These are phyloP conservation scores for Furcula furcula DNA, from an alignment of 2,888 invertebrate genomes.

Conservation along the genomic window DNA sequence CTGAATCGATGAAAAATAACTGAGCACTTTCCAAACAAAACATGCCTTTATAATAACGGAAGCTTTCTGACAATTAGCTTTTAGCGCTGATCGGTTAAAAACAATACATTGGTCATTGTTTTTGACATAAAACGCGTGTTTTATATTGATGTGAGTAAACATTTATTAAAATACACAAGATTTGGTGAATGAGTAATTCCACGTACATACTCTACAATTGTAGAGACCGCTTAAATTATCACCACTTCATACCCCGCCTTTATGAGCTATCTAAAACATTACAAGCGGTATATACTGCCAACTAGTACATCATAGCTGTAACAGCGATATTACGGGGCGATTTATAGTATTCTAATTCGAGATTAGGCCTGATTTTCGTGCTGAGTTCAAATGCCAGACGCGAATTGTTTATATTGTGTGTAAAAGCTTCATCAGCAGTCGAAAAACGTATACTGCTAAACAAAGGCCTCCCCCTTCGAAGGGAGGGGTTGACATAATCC, in stretches of 20 bases:
- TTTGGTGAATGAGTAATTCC: slow-evolving; percentile 26
- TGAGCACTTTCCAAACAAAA: background rate
- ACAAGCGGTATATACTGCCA: slow-evolving; percentile 31
- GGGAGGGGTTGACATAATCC: too few relatives aligned
- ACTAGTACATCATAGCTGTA: slow-evolving; percentile 17
- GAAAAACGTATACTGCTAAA: too few relatives aligned
- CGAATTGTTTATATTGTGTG: background rate
- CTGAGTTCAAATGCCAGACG: background rate
- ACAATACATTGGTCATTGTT: slow-evolving; percentile 15
- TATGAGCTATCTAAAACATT: slow-evolving; percentile 45
- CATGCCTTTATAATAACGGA: slow-evolving; percentile 5
- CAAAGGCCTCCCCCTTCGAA: too few relatives aligned
- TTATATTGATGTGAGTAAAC: background rate
- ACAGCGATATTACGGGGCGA: slow-evolving; percentile 15
- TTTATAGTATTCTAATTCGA: slow-evolving; percentile 19
- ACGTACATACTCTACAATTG: slow-evolving; percentile 21
- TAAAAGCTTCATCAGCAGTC: too few relatives aligned
- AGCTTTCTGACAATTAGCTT: slow-evolving; percentile 12
- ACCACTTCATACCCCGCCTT: slow-evolving; percentile 26
- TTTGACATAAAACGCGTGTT: slow-evolving; percentile 4
- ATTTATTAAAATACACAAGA: background rate
- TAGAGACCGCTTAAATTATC: slow-evolving; percentile 27
- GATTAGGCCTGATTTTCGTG: slow-evolving; percentile 19
- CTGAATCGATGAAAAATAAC: background rate
- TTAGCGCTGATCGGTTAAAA: slow-evolving; percentile 12